phyloP scores from a whole-genome alignment of 23 tunicate species.

The Trididemnum nubilum region DNA sequence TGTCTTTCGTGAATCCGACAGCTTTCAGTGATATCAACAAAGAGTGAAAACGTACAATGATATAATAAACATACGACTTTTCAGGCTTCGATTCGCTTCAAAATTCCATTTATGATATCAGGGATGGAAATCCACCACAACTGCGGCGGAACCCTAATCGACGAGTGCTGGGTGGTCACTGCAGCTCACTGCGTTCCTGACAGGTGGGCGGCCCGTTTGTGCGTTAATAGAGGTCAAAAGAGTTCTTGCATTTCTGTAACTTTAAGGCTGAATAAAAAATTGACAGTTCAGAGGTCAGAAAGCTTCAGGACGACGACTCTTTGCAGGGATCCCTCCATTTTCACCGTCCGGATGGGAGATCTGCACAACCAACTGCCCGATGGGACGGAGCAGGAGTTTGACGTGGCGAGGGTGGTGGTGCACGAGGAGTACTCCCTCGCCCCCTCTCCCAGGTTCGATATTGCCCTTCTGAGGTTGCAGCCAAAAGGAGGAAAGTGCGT shows the following conservation, averaged over 20 bases:
- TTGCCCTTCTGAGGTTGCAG: slow-evolving; percentile 62
- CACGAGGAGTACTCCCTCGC: slow-evolving; percentile 56
- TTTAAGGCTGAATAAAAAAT: no score
- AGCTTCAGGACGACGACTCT: no score
- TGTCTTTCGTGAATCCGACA: no score
- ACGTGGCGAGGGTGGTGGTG: slow-evolving; percentile 46
- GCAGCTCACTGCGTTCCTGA: slow-evolving; percentile 93
- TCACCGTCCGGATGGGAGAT: slow-evolving; percentile 78
- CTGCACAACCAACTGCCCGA: slow-evolving; percentile 55
- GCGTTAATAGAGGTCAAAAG: not conserved
- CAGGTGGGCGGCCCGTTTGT: no score
- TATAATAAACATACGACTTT: no score
- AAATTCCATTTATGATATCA: slow-evolving; percentile 14
- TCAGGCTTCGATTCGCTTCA: slow-evolving; percentile 78
- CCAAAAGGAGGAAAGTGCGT: slow-evolving; percentile 50
- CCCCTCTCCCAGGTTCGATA: slow-evolving; percentile 75
- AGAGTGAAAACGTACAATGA: no score
- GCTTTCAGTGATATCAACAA: no score
- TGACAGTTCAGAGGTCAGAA: no score
- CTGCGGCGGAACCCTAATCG: slow-evolving; percentile 91
- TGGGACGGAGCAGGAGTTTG: slow-evolving; percentile 84
- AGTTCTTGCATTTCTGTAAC: no score
- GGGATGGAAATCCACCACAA: slow-evolving; percentile 59
- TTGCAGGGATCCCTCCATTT: not conserved
- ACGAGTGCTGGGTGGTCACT: slow-evolving; percentile 77